Evolutionary conservation across 2,888 invertebrate species (phyloP).

Genomic region (Apotomis turbidana): DNA sequence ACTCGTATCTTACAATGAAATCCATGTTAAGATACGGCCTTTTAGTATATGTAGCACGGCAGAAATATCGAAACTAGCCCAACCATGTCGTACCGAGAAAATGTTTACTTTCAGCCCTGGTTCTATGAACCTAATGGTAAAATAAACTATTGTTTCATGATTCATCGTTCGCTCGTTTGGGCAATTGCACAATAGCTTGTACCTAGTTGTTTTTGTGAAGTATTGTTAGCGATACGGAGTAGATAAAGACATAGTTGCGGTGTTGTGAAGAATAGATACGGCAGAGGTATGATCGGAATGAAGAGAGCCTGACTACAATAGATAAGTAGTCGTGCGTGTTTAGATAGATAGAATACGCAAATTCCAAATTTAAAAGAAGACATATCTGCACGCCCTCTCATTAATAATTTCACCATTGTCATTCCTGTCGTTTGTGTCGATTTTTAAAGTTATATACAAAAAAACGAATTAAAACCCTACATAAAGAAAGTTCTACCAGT

Average conservation of each 20-base stretch:
- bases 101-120: slow-evolving; percentile 65
- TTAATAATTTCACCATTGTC: too few relatives aligned
- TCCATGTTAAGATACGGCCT: too few relatives aligned
- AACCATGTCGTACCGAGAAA: slow-evolving; percentile 60
- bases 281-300: slow-evolving; percentile 29
- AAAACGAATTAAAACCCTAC: background rate
- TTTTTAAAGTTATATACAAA: too few relatives aligned
- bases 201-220: slow-evolving; percentile 34
- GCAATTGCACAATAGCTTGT: slow-evolving; percentile 46
- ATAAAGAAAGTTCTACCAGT: background rate
- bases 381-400: background rate
- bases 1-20: too few relatives aligned
- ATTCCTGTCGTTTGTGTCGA: too few relatives aligned
- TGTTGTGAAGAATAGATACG: slow-evolving; percentile 32
- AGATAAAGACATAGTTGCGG: slow-evolving; percentile 37
- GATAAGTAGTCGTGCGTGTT: slow-evolving; percentile 1
- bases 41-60: too few relatives aligned
- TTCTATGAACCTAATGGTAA: slow-evolving; percentile 62
- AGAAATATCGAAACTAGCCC: slow-evolving; percentile 47
- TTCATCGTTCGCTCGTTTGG: slow-evolving; percentile 48
- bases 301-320: slow-evolving; percentile 18
- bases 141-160: slow-evolving; percentile 60
- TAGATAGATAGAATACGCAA: background rate
- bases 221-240: slow-evolving; percentile 35
- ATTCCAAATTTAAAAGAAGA: background rate